phyloP scores from a whole-genome alignment of 2,888 invertebrate species.

The Apoda limacodes region DNA sequence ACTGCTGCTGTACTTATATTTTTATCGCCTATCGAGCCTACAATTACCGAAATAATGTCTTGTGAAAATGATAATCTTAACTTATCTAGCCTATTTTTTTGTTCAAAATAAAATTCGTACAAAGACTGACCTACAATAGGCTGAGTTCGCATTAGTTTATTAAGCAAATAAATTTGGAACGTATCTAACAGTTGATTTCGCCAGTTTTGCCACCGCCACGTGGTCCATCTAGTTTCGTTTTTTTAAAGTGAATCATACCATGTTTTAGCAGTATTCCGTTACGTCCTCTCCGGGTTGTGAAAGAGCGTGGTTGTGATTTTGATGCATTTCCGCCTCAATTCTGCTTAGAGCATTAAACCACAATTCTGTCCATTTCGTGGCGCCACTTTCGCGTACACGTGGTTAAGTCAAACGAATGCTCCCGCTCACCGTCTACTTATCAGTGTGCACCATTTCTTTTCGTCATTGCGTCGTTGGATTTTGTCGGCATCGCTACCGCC shows the following conservation, averaged over 20 bases:
- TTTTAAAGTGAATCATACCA: conserved; percentile 21
- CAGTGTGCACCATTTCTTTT: no score
- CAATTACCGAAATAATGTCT: conserved; percentile 22
- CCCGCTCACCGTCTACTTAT: no score
- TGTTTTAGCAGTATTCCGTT: conserved; percentile 21
- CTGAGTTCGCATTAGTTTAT: no score
- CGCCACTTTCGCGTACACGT: no score
- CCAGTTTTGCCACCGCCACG: conserved; percentile 24
- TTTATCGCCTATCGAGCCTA: conserved; percentile 19
- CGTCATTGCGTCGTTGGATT: no score
- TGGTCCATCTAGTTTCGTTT: conserved; percentile 22
- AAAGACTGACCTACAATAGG: conserved; percentile 15
- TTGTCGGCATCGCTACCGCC: no score
- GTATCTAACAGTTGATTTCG: conserved; percentile 20
- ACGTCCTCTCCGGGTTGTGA: no score
- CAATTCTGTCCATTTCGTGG: no score
- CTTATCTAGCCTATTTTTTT: conserved; percentile 18
- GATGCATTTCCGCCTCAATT: no score
- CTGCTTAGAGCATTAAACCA: no score
- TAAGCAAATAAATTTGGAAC: conserved; percentile 18
- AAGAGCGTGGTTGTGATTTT: no score
- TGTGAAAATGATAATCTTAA: conserved; percentile 17
- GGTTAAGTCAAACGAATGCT: no score
- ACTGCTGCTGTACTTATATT: conserved; percentile 19
- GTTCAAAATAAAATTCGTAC: conserved; percentile 22